Conservation (phyloP, 2,797 vertebrate genomes). For the Synanceia verrucosa region DNA sequence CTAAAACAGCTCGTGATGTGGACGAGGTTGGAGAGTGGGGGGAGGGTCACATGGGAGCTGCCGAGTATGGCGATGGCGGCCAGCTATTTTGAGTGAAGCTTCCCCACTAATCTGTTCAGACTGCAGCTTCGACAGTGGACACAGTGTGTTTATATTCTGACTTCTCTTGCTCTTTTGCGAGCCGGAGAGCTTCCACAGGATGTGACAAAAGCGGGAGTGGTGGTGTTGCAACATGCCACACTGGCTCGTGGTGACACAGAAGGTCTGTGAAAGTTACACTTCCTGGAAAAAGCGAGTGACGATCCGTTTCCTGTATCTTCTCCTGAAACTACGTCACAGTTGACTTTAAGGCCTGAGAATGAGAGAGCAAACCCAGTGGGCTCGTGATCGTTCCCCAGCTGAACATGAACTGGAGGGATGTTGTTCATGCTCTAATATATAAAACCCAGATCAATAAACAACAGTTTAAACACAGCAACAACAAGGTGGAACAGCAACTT, state of each 20-base stretch:
- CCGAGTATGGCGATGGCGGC: conserved; percentile 47
- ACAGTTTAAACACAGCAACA: too few species aligned
- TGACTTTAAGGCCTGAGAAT: neutral
- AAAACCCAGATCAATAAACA: too few species aligned
- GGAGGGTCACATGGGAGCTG: conserved; percentile 3
- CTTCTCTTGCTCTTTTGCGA: neutral
- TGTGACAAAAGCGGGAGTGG: conserved; percentile 18
- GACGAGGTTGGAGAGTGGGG: neutral
- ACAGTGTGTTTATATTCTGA: neutral
- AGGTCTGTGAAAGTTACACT: conserved; percentile 12
- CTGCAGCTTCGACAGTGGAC: neutral
- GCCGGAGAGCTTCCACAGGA: neutral
- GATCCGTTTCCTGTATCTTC: conserved; percentile 35
- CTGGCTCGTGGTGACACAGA: neutral
- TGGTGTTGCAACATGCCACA: conserved; percentile 25
- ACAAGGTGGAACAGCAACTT: neutral
- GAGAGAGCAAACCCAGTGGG: neutral
- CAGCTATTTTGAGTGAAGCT: conserved; percentile 54
- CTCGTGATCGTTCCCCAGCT: neutral
- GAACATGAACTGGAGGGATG: neutral
- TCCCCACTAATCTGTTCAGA: conserved; percentile 19
- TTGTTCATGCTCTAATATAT: neutral
- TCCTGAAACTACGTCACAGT: conserved; percentile 29
- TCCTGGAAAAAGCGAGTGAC: neutral
- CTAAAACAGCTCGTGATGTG: neutral